Evolutionary conservation across 1,140 invertebrate species (phyloP).

Genomic region (Oedothorax gibbosus): DNA sequence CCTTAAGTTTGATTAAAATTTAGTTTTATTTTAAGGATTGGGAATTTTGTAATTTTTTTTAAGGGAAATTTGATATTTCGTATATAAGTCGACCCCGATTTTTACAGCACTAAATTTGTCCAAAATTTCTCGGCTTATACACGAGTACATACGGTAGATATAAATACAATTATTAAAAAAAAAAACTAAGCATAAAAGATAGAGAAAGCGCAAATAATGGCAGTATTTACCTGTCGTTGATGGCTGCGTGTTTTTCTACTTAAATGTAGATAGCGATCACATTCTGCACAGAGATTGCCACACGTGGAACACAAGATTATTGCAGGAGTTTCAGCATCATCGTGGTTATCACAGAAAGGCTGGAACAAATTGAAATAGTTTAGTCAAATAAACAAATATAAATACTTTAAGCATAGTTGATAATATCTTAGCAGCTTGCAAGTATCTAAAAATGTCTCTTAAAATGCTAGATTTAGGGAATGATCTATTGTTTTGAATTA

Average conservation of each 20-base stretch:
- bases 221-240: constrained; percentile 79
- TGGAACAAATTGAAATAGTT: constrained; percentile 67
- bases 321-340: constrained; percentile 93
- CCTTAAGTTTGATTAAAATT: too few species aligned
- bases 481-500: too few species aligned
- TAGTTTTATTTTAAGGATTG: too few species aligned
- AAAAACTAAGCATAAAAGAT: not conserved
- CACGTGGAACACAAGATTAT: constrained; percentile 92
- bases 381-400: too few species aligned
- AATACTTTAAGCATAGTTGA: too few species aligned
- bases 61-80: not conserved
- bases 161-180: not conserved
- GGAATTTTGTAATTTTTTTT: not conserved
- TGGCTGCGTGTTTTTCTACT: constrained; percentile 88
- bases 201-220: not conserved
- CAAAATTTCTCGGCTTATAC: too few species aligned
- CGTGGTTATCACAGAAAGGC: constrained; percentile 94
- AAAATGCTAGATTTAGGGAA: too few species aligned
- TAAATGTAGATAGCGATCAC: constrained; percentile 93
- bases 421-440: too few species aligned
- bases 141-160: not conserved
- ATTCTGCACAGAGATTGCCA: constrained; percentile 93
- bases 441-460: too few species aligned
- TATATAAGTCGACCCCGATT: not conserved
- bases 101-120: too few species aligned